A percentile compares a stretch with the other conserved stretches of the same genome.
Evolutionary conservation across 2,113 vertebrate species (phyloP).

Genomic region (Pomatorhinus ruficollis): DNA sequence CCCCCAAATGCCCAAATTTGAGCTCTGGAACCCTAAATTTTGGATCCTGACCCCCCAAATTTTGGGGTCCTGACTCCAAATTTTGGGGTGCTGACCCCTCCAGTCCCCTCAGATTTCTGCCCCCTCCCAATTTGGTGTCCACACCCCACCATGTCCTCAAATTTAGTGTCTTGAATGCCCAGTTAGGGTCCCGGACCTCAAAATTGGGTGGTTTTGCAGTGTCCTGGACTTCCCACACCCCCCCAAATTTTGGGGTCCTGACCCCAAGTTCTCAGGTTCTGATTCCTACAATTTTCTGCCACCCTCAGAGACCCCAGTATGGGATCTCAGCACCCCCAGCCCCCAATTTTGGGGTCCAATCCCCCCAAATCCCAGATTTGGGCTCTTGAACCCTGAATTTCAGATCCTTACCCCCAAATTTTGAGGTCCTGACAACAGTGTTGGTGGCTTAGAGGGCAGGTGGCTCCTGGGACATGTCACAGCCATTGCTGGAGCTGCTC

Average conservation of each 20-base stretch:
- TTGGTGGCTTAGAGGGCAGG: background rate
- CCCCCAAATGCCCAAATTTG: background rate
- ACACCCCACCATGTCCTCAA: too few relatives aligned
- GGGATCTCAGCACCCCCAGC: accelerated
- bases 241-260: background rate
- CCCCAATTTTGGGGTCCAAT: background rate
- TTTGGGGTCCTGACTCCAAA: background rate
- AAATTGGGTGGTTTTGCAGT: background rate
- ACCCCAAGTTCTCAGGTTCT: background rate
- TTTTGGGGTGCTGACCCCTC: background rate
- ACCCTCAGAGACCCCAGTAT: background rate
- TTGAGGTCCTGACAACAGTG: accelerated
- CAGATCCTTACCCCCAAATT: accelerated
- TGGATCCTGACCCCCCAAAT: too few relatives aligned
- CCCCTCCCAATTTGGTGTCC: background rate
- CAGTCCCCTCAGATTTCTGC: background rate
- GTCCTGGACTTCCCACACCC: background rate
- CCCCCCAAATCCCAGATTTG: background rate
- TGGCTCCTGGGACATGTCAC: background rate
- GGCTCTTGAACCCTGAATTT: background rate
- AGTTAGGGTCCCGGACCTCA: background rate
- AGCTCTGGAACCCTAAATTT: background rate
- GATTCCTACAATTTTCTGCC: background rate
- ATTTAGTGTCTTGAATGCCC: background rate
- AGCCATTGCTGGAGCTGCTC: accelerated